A percentile compares a stretch with the other conserved stretches of the same genome.
Conservation (phyloP, 2,888 invertebrate species). For the Melanotus villosus region DNA sequence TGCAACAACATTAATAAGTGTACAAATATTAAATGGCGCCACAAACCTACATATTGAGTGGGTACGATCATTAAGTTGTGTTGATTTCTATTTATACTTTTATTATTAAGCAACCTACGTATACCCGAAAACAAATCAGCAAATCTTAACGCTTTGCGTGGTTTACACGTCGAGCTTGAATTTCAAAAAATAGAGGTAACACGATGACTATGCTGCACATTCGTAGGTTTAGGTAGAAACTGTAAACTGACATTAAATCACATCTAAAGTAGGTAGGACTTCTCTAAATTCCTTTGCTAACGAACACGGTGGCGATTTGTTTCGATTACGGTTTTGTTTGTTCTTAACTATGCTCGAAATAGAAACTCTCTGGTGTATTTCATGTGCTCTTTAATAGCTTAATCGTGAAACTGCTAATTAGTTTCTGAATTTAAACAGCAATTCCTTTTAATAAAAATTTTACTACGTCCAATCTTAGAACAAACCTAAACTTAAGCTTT, state of each 20-base stretch:
- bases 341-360: constrained; percentile 1
- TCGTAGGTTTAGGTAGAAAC: constrained; percentile 20
- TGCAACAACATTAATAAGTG: constrained; percentile 53
- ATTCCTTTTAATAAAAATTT: too few relatives aligned
- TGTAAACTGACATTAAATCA: constrained; percentile 22
- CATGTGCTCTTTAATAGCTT: constrained; percentile 24
- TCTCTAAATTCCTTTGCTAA: neutral
- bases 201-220: constrained; percentile 9
- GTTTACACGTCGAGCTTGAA: constrained; percentile 2
- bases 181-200: constrained; percentile 19
- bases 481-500: too few relatives aligned
- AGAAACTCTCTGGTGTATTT: constrained; percentile 18
- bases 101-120: constrained; percentile 52
- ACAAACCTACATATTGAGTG: constrained; percentile 58
- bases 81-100: constrained; percentile 56
- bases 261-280: neutral
- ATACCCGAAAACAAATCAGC: constrained; percentile 46
- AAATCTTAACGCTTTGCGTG: constrained; percentile 37
- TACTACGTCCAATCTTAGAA: too few relatives aligned
- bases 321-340: neutral
- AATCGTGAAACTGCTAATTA: constrained; percentile 27
- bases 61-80: constrained; percentile 54
- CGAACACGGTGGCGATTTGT: neutral
- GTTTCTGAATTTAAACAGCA: constrained; percentile 1
- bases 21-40: constrained; percentile 60